Evolutionary conservation across 2,888 invertebrate species (phyloP), one percentile per base, ranked within the genome.

Genomic region (Glaucopsyche alexis): DNA sequence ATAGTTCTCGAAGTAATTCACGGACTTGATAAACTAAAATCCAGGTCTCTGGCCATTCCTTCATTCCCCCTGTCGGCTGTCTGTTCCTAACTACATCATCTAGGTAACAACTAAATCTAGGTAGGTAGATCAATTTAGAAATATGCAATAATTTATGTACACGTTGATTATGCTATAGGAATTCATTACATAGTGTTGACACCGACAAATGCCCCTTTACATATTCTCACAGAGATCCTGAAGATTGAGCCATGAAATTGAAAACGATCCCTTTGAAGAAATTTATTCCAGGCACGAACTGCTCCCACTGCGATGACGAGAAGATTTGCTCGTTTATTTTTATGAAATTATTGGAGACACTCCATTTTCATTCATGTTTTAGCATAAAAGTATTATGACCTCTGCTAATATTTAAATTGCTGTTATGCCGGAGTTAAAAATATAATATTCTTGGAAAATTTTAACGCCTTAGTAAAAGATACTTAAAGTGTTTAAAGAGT

Each of bases 191-290:
- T 82, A 84, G 89, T 91, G 91, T 91, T 91, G 91, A 91, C 91
- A 90, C 87, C 90, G 90, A 91, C 90, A 91, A 91, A 91, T 91
- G 91, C 89, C 91, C 91, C 85, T 91, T 91, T 91, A 91, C 91
- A 90, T 91, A 91, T 90, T 91, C 91, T 86, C 87, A 84, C 86
- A 85, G 86, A 91, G 91, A 90, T 91, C 87, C 90, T 89, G 88
- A 90, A 91, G 91, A 93, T 92, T 90, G 90, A 93, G 91, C 91
- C 91, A 90, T 92, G 91, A 90, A 93, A 91, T 91, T 91, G 92
- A 91, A 93, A 92, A 92, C 91, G 91, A 92, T 89, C 92, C 88
- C 91, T 90, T 88, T 89, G 88, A 88, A 89, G 90, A 91, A 92
- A 93, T 93, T 91, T 91, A 93, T 92, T 92, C 92, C 83, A 86